A percentile compares a stretch with the other conserved stretches of the same genome.
These are phyloP conservation scores for Bursaphelenchus okinawaensis DNA, from an alignment of 2,888 invertebrate genomes.

Conservation along the genomic window DNA sequence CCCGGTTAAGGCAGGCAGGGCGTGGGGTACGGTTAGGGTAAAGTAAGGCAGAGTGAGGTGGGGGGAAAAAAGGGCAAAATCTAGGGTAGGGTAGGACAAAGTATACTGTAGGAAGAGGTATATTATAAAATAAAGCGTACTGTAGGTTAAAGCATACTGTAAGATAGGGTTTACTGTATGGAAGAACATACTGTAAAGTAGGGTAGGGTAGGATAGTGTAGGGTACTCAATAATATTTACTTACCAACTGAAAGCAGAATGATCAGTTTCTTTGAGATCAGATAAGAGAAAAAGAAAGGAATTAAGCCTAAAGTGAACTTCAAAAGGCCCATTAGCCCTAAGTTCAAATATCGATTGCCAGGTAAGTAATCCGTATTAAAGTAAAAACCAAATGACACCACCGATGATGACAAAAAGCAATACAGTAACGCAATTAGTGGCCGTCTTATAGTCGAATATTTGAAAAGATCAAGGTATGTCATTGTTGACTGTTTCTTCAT, in stretches of 20 bases:
- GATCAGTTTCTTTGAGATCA: slow-evolving; percentile 35
- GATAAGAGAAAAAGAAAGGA: slow-evolving; percentile 41
- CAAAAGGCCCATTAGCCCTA: slow-evolving; percentile 38
- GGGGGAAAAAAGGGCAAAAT: slow-evolving; percentile 6
- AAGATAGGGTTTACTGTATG: too few species aligned
- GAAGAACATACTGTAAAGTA: slow-evolving; percentile 7
- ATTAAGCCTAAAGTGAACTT: slow-evolving; percentile 41
- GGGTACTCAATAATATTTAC: too few species aligned
- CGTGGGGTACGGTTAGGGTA: too few species aligned
- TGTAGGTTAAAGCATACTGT: too few species aligned
- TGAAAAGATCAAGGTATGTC: slow-evolving; percentile 34
- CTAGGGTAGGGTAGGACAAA: background rate
- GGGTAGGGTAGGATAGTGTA: too few species aligned
- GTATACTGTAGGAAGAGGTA: slow-evolving; percentile 10
- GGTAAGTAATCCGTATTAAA: slow-evolving; percentile 46
- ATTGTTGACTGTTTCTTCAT: background rate
- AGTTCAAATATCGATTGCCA: slow-evolving; percentile 44
- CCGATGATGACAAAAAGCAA: slow-evolving; percentile 44
- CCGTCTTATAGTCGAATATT: slow-evolving; percentile 17
- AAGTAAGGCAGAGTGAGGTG: too few species aligned
- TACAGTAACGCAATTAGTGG: slow-evolving; percentile 44
- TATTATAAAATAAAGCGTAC: too few species aligned
- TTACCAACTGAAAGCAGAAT: slow-evolving; percentile 39
- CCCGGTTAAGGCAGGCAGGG: too few species aligned
- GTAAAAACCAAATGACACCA: slow-evolving; percentile 46